These are phyloP conservation scores for Diplolepis rosae DNA, from an alignment of 2,888 invertebrate species.

Conservation along the genomic window DNA sequence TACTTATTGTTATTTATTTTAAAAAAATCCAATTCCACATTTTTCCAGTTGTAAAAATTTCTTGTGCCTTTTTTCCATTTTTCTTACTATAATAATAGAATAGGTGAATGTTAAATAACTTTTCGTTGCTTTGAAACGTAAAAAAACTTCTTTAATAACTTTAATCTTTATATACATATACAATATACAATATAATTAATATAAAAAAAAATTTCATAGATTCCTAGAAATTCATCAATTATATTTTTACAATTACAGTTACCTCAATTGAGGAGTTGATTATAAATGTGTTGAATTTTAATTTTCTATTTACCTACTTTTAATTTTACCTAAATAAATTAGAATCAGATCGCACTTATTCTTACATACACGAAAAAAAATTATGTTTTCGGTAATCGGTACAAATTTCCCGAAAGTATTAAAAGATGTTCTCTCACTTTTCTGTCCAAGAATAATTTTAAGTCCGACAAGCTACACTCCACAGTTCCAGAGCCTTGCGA, in stretches of 20 bases:
- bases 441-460: conserved; percentile 91
- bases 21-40: too few relatives aligned
- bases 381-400: conserved; percentile 86
- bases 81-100: background rate
- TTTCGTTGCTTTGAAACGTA: background rate
- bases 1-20: background rate
- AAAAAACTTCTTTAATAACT: background rate
- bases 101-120: background rate
- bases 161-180: background rate
- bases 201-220: background rate
- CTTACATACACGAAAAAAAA: too few relatives aligned
- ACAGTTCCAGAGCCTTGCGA: conserved; percentile 91
- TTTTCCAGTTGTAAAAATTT: background rate
- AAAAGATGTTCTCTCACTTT: conserved; percentile 95
- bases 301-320: too few relatives aligned
- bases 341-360: background rate
- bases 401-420: conserved; percentile 89
- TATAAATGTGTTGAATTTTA: too few relatives aligned
- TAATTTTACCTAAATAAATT: too few relatives aligned
- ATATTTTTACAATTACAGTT: background rate
- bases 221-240: background rate
- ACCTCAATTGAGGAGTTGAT: too few relatives aligned
- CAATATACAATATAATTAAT: background rate
- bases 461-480: conserved; percentile 91
- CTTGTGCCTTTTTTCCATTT: background rate